phyloP scores from a whole-genome alignment of 2,888 invertebrate species.

The Meandrusa payeni region DNA sequence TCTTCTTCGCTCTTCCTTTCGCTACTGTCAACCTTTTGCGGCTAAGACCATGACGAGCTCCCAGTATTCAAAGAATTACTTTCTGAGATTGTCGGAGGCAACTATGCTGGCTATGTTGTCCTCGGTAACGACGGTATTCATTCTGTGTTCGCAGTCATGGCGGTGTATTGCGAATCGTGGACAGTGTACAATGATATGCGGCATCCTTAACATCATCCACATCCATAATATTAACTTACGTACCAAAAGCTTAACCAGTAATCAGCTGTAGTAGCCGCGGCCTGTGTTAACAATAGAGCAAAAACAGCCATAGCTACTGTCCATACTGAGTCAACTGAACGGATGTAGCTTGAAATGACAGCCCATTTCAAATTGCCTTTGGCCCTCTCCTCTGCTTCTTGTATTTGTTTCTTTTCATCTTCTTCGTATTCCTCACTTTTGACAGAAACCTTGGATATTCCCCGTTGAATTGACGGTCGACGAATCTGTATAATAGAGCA shows the following conservation, averaged over 20 bases:
- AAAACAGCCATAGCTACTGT: slow-evolving; percentile 69
- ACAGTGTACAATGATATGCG: too few species aligned
- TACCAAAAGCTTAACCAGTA: slow-evolving; percentile 89
- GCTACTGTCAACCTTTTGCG: too few species aligned
- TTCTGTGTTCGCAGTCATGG: too few species aligned
- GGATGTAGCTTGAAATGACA: slow-evolving; percentile 80
- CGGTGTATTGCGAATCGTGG: too few species aligned
- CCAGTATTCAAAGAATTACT: too few species aligned
- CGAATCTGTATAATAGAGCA: background rate
- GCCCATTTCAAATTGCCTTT: slow-evolving; percentile 83
- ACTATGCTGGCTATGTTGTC: too few species aligned
- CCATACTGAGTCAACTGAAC: slow-evolving; percentile 76
- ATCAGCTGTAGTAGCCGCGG: slow-evolving; percentile 84
- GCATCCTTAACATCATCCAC: too few species aligned
- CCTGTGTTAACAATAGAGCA: slow-evolving; percentile 82
- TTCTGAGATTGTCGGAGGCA: too few species aligned
- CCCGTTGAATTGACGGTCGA: slow-evolving; percentile 37
- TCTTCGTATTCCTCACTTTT: slow-evolving; percentile 55
- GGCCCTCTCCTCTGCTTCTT: slow-evolving; percentile 80
- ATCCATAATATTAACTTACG: too few species aligned
- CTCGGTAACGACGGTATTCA: too few species aligned
- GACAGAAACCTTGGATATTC: slow-evolving; percentile 57
- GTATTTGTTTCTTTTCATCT: slow-evolving; percentile 59
- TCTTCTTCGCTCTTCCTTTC: too few species aligned
- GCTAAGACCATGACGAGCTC: too few species aligned